A percentile compares a stretch with the other conserved stretches of the same genome.
These are phyloP conservation scores for Yponomeuta evonymella DNA, from an alignment of 2,888 invertebrate species.

Conservation along the genomic window DNA sequence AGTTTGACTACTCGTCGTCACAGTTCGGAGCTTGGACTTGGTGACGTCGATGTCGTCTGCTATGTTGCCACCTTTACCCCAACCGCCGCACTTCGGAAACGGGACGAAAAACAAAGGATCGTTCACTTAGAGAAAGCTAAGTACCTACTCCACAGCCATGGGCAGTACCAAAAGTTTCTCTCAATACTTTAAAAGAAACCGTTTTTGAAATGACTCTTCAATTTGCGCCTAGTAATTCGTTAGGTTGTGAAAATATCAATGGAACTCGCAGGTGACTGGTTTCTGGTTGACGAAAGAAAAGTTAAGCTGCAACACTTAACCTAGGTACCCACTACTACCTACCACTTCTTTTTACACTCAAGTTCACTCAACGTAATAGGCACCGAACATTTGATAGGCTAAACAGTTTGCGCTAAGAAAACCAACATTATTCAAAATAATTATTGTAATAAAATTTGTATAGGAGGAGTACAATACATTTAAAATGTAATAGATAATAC, in stretches of 20 bases:
- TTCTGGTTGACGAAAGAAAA: not conserved
- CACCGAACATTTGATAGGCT: conserved; percentile 14
- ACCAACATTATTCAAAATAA: conserved; percentile 55
- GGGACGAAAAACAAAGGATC: conserved; percentile 18
- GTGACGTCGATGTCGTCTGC: not conserved
- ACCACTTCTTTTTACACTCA: not conserved
- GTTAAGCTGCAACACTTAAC: not conserved
- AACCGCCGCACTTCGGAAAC: conserved; percentile 27
- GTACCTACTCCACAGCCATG: not conserved
- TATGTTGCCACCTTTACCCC: not conserved
- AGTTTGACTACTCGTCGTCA: not conserved
- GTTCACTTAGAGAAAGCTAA: not conserved
- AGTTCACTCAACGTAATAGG: not conserved
- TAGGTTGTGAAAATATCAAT: too few species aligned
- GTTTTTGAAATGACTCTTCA: not conserved
- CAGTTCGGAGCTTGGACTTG: too few species aligned
- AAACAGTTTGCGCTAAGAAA: conserved; percentile 21
- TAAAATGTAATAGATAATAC: not conserved
- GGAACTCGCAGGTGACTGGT: not conserved
- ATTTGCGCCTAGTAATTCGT: not conserved
- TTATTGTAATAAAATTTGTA: conserved; percentile 44
- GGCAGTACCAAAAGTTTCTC: not conserved
- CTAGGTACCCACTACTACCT: too few species aligned
- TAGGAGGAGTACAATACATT: conserved; percentile 50
- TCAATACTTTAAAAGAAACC: not conserved